phyloP scores from a whole-genome alignment of 1,140 invertebrate species.

The Eciton burchellii region DNA sequence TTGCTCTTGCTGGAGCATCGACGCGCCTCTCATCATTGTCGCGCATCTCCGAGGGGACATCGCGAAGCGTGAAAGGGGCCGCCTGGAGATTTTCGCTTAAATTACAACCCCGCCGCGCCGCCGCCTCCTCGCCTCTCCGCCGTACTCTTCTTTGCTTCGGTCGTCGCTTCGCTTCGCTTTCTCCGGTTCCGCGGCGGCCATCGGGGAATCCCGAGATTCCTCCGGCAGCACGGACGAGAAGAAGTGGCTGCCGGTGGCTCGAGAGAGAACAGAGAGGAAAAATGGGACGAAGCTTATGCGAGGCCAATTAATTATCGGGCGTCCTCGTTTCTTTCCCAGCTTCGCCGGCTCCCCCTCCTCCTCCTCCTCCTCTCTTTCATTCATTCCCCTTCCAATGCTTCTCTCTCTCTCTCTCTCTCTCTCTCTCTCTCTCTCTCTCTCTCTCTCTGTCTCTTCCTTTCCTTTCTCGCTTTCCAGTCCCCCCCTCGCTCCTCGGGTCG shows the following conservation, averaged over 20 bases:
- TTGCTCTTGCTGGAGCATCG: constrained; percentile 23
- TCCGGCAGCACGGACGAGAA: background rate
- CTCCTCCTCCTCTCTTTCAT: background rate
- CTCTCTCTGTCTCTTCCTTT: background rate
- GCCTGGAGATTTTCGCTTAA: constrained; percentile 70
- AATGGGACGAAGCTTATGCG: constrained; percentile 70
- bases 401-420: no score
- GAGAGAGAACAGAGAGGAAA: constrained; percentile 61
- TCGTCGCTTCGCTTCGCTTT: background rate
- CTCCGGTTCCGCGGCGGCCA: constrained; percentile 3
- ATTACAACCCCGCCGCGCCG: constrained; percentile 55
- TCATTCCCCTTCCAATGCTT: background rate
- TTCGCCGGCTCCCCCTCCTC: no score
- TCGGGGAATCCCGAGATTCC: constrained; percentile 45
- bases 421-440: background rate
- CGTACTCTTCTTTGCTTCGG: no score
- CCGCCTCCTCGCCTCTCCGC: no score
- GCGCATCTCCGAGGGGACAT: constrained; percentile 51
- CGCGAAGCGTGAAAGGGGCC: constrained; percentile 49
- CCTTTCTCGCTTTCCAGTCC: constrained; percentile 1
- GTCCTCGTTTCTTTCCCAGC: constrained; percentile 2
- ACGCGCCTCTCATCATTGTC: constrained; percentile 53
- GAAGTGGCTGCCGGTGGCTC: no score
- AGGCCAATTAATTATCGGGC: constrained; percentile 75
- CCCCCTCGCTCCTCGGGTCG: background rate